A percentile compares a stretch with the other conserved stretches of the same genome.
These are phyloP conservation scores for Gymnogyps californianus DNA, from an alignment of 2,113 vertebrate genomes.

Conservation along the genomic window DNA sequence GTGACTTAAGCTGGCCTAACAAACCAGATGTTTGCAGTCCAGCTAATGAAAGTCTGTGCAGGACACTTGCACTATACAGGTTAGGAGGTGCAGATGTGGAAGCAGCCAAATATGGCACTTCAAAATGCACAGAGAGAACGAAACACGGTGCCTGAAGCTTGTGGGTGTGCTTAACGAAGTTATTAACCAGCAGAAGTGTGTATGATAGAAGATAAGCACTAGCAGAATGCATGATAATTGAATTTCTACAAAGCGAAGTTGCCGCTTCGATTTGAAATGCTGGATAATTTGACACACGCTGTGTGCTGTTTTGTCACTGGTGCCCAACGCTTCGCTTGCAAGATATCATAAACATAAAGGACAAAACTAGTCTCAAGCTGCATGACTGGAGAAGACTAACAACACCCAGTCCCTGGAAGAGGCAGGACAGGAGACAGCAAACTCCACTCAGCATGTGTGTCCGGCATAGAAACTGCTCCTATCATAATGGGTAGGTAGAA, in stretches of 20 bases:
- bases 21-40: background rate
- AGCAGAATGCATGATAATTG: background rate
- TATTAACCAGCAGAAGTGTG: background rate
- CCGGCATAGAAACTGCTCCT: fast-evolving
- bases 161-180: background rate
- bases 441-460: fast-evolving
- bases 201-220: background rate
- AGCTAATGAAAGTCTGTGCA: background rate
- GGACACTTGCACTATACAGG: background rate
- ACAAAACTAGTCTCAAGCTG: background rate
- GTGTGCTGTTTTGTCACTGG: background rate
- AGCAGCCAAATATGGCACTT: fast-evolving
- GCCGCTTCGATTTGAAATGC: background rate
- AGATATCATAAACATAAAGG: background rate
- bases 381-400: background rate
- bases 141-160: background rate
- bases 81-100: background rate
- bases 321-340: background rate
- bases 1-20: background rate
- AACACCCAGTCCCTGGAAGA: background rate
- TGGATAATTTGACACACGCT: background rate
- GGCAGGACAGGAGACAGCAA: background rate
- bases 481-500: fast-evolving
- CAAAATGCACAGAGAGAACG: background rate
- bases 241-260: background rate